These are phyloP conservation scores for Coelopa frigida DNA, from an alignment of 1,140 invertebrate genomes.

Conservation along the genomic window DNA sequence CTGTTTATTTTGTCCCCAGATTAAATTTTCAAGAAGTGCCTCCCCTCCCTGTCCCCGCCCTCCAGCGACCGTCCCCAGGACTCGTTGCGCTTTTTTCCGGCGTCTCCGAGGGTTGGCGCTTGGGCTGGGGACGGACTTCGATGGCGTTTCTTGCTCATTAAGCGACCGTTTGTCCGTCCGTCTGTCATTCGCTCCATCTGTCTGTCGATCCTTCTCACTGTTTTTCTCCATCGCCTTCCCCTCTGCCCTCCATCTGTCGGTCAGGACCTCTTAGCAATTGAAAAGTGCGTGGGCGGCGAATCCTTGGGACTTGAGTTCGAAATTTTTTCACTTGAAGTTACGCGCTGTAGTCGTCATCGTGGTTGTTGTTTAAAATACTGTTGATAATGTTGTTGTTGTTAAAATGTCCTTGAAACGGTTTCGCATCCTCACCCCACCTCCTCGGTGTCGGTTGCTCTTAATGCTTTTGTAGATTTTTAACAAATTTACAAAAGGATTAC, in stretches of 20 bases:
- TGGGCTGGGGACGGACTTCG: too few relatives aligned
- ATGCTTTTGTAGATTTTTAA: constrained; percentile 7
- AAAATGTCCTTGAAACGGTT: constrained; percentile 42
- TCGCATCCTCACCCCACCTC: too few relatives aligned
- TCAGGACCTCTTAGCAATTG: constrained; percentile 33
- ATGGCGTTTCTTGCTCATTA: too few relatives aligned
- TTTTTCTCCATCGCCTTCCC: not conserved
- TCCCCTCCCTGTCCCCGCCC: not conserved
- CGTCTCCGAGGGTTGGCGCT: too few relatives aligned
- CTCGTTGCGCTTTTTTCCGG: not conserved
- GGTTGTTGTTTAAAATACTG: too few relatives aligned
- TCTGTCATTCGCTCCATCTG: not conserved
- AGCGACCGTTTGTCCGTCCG: too few relatives aligned
- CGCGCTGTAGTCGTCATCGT: too few relatives aligned
- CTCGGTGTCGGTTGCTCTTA: not conserved
- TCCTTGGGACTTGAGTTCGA: constrained; percentile 41
- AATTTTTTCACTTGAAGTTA: too few relatives aligned
- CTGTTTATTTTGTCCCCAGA: constrained; percentile 43
- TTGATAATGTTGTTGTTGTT: too few relatives aligned
- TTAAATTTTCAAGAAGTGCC: constrained; percentile 9
- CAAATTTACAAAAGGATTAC: constrained; percentile 43
- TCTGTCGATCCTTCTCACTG: not conserved
- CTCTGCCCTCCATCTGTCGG: not conserved
- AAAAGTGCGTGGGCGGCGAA: constrained; percentile 41
- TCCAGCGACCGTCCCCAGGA: not conserved